Conservation (phyloP, 2,113 vertebrate genomes). For the Corythoichthys haematopterus region DNA sequence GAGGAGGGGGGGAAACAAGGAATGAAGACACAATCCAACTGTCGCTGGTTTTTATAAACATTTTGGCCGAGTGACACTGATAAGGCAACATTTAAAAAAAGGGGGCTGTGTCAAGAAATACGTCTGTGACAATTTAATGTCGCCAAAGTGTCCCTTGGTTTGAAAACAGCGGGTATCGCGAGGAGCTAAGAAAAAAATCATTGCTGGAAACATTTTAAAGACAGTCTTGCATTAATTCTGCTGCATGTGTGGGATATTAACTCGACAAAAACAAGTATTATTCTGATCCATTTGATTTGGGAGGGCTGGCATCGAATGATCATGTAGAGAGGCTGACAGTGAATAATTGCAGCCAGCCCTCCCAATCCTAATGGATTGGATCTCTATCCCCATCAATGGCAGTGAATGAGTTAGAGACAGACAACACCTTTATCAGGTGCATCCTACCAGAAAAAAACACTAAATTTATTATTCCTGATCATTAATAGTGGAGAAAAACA, state of each 20-base stretch:
- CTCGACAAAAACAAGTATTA: neutral
- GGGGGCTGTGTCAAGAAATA: constrained; percentile 5
- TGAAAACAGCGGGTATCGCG: constrained; percentile 11
- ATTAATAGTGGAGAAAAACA: no score
- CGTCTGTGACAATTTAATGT: neutral
- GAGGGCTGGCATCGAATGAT: no score
- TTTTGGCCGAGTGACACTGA: neutral
- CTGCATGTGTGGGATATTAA: constrained; percentile 5
- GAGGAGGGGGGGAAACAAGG: constrained; percentile 34
- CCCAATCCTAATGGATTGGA: no score
- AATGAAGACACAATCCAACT: constrained; percentile 32
- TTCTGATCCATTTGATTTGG: neutral
- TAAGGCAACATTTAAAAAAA: neutral
- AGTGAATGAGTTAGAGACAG: no score
- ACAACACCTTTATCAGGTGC: no score
- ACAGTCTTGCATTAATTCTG: constrained; percentile 3
- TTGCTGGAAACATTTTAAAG: constrained; percentile 6
- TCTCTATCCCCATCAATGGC: no score
- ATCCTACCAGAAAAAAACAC: no score
- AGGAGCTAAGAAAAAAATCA: constrained; percentile 30
- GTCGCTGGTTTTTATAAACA: neutral
- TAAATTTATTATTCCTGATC: no score
- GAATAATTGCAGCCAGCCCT: no score
- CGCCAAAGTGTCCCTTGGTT: neutral
- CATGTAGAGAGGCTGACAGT: no score